Conservation (phyloP, 92 coral and sea anemone species). For the Epizoanthus fatuus region DNA sequence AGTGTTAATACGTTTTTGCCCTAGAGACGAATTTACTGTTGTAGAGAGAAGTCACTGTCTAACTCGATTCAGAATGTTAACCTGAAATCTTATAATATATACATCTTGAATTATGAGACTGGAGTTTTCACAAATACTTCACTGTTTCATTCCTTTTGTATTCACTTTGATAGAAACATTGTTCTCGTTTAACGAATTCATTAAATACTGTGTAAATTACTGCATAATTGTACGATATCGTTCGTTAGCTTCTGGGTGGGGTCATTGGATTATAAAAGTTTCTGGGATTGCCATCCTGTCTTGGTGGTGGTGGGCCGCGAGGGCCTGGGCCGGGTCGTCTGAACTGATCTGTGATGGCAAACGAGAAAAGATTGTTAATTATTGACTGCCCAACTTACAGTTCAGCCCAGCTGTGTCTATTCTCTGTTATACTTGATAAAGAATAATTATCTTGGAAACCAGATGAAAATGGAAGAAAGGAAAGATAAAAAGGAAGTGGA, state of each 20-base stretch:
- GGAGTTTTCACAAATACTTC: neutral
- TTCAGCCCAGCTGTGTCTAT: too few relatives aligned
- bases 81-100: too few relatives aligned
- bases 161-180: slow-evolving; percentile 23
- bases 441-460: neutral
- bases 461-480: neutral
- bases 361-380: neutral
- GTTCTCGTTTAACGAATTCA: neutral
- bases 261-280: slow-evolving; percentile 6
- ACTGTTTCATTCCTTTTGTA: neutral
- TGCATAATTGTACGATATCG: slow-evolving; percentile 15
- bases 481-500: too few relatives aligned
- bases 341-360: slow-evolving; percentile 10
- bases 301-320: slow-evolving; percentile 24
- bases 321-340: slow-evolving; percentile 9
- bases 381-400: neutral
- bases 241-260: neutral
- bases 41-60: too few relatives aligned
- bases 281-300: neutral
- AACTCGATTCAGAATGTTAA: too few relatives aligned
- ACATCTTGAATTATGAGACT: too few relatives aligned
- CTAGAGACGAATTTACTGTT: too few relatives aligned
- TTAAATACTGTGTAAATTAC: slow-evolving; percentile 11
- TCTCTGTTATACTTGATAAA: neutral
- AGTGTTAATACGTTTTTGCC: too few relatives aligned